Evolutionary conservation across 2,797 vertebrate genomes (phyloP).

Genomic region (Poeciliopsis infans): DNA sequence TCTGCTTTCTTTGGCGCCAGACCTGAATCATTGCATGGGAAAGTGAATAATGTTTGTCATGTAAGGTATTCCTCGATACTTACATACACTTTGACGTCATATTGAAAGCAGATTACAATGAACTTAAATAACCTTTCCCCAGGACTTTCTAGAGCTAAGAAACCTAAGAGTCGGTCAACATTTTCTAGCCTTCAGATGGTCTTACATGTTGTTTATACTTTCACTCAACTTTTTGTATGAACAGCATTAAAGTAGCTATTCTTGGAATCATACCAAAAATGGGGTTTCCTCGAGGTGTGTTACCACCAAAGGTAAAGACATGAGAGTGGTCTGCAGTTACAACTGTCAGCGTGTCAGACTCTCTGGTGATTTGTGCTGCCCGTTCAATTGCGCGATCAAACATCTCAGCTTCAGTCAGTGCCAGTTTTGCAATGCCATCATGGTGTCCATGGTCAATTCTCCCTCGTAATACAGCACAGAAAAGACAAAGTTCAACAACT

Average conservation of each 20-base stretch:
- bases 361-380: slow-evolving; percentile 77
- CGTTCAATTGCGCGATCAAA: slow-evolving; percentile 81
- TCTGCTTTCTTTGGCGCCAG: slow-evolving; percentile 80
- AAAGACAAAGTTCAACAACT: slow-evolving; percentile 1
- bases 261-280: slow-evolving; percentile 82
- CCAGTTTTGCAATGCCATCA: slow-evolving; percentile 82
- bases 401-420: slow-evolving; percentile 83
- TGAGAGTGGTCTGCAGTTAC: slow-evolving; percentile 88
- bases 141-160: neutral
- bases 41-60: slow-evolving; percentile 9
- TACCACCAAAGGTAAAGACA: slow-evolving; percentile 86
- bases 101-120: neutral
- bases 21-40: slow-evolving; percentile 61
- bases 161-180: neutral
- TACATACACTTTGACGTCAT: neutral
- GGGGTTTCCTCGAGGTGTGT: slow-evolving; percentile 84
- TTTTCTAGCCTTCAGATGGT: neutral
- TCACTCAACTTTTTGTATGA: neutral
- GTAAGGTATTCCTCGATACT: neutral
- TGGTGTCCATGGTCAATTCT: slow-evolving; percentile 89
- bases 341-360: slow-evolving; percentile 83
- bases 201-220: neutral
- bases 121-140: neutral
- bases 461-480: slow-evolving; percentile 73
- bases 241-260: neutral